Evolutionary conservation across 2,113 vertebrate species (phyloP).

Genomic region (Hypocryptadius cinnamomeus): DNA sequence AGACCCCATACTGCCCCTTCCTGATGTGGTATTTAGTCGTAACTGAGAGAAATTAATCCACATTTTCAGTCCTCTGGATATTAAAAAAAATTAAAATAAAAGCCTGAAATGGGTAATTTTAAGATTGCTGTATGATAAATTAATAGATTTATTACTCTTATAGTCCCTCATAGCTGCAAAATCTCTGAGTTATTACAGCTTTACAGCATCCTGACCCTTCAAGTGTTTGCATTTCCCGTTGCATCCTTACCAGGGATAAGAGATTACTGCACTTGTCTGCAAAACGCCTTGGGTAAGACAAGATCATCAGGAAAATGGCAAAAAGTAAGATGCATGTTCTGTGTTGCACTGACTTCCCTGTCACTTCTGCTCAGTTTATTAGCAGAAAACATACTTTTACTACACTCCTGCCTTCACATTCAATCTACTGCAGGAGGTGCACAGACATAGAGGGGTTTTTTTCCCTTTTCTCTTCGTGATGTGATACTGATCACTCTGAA

Average conservation of each 20-base stretch:
- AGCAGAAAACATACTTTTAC: slow-evolving; percentile 21
- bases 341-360: slow-evolving; percentile 13
- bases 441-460: not conserved
- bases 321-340: not conserved
- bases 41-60: not conserved
- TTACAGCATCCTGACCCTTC: not conserved
- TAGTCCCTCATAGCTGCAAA: not conserved
- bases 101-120: not conserved
- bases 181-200: not conserved
- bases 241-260: not conserved
- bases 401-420: slow-evolving; percentile 39
- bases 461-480: not conserved
- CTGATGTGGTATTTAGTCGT: not conserved
- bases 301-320: slow-evolving; percentile 30
- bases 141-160: not conserved
- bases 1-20: not conserved
- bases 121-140: not conserved
- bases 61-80: not conserved
- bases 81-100: rapidly evolving
- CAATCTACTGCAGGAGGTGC: slow-evolving; percentile 16
- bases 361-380: slow-evolving; percentile 46
- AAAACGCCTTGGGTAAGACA: slow-evolving; percentile 12
- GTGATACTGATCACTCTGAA: not conserved
- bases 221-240: not conserved
- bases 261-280: not conserved